Conservation (phyloP, 64 coral and sea anemone genomes). For the Orbicella faveolata region DNA sequence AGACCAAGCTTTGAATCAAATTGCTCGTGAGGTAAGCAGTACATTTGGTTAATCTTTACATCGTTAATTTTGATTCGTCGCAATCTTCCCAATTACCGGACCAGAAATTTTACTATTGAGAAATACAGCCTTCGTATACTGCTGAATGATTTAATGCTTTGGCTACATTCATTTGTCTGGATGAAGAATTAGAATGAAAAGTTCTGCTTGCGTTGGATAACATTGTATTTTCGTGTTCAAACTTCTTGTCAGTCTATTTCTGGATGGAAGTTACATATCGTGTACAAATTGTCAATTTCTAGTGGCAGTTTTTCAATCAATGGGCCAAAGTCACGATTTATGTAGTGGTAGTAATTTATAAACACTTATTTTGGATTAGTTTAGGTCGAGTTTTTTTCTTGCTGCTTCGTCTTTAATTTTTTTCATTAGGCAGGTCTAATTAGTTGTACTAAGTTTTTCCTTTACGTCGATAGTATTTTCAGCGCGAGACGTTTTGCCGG, state of each 20-base stretch:
- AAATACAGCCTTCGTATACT: neutral
- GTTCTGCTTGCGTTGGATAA: neutral
- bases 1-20: conserved; percentile 94
- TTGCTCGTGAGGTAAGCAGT: conserved; percentile 88
- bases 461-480: neutral
- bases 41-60: conserved; percentile 7
- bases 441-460: neutral
- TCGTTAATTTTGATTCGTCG: conserved; percentile 11
- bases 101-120: neutral
- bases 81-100: neutral
- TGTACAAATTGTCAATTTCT: conserved; percentile 21
- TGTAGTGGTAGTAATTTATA: neutral
- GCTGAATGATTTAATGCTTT: neutral
- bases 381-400: neutral
- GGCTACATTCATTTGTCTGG: neutral
- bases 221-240: neutral
- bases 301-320: conserved; percentile 4
- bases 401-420: neutral
- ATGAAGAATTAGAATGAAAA: neutral
- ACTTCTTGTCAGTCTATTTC: neutral
- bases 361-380: neutral
- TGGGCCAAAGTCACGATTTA: conserved; percentile 8
- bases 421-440: neutral
- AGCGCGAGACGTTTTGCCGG: neutral
- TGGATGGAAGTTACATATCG: neutral